Evolutionary conservation across 1,140 invertebrate species (phyloP).

Genomic region (Bombyx mori): ASM3026992v2 NC_085129.1:4848501-4849000

Average conservation of each 20-base stretch:
- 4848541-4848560: slow-evolving; percentile 69
- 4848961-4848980: background rate
- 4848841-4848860: too few species aligned
- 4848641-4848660: slow-evolving; percentile 19
- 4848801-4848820: too few species aligned
- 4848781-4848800: too few species aligned
- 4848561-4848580: slow-evolving; percentile 67
- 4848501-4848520: slow-evolving; percentile 65
- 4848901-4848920: too few species aligned
- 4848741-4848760: too few species aligned
- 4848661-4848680: slow-evolving; percentile 31
- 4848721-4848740: too few species aligned
- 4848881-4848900: too few species aligned
- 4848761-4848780: background rate
- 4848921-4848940: too few species aligned
- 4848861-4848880: too few species aligned
- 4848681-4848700: slow-evolving; percentile 11
- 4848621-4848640: slow-evolving; percentile 54
- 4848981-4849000: too few species aligned
- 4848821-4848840: too few species aligned
- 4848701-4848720: too few species aligned
- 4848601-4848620: slow-evolving; percentile 59
- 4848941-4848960: background rate
- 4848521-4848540: slow-evolving; percentile 67
- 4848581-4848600: slow-evolving; percentile 57